Base-by-base conservation (phyloP, 2,797 vertebrate genomes). In the Pteropus rufus region DNA sequence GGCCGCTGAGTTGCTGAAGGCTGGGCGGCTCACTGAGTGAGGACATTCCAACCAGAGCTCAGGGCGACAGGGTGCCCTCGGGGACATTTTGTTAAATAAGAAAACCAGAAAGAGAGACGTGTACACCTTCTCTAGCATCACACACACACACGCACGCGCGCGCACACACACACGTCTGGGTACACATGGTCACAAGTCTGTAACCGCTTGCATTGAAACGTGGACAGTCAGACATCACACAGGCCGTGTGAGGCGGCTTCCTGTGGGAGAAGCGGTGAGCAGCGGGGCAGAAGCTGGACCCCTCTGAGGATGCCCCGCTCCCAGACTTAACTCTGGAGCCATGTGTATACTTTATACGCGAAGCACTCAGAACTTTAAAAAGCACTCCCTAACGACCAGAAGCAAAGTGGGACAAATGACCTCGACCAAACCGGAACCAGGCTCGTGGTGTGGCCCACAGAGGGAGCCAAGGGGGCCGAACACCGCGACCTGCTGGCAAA, bases 141-240 rank as follows among this genome's bases (percentile, higher is more conserved):
- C 56, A 21, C 11, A 46, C 0, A 0, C 0, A 10, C 19, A 9
- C 54, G 8, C 29, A 34, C 31, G 7, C 19, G 12, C 15, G 34
- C 10, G 41, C 41, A 8, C 41, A 41, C 41, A 41, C 41, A 41
- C 41, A 9, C 36, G 36, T 36, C 10, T 5, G 9, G 21, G 21
- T 2, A 34, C 24, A 58, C 14, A 23, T 4, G 16, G 6, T 31
- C 7, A 3, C 2, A 56, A 69, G 64, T 34, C 16, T 56, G 24
- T 7, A 67, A 44, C 65, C 18, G 23, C 56, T 64, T 29, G 6
- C 19, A 9, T 12, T 14, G 46, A 6, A 49, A 3, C 46, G 46
- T 15, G 46, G 46, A 49, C 46, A 10, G 44, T 12, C 44, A 49
- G 46, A 49, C 46, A 15, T 49, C 46, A 14, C 46, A 2, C 46